Evolutionary conservation across 2,113 vertebrate species (phyloP).

Genomic region (Hyperoodon ampullatus): DNA sequence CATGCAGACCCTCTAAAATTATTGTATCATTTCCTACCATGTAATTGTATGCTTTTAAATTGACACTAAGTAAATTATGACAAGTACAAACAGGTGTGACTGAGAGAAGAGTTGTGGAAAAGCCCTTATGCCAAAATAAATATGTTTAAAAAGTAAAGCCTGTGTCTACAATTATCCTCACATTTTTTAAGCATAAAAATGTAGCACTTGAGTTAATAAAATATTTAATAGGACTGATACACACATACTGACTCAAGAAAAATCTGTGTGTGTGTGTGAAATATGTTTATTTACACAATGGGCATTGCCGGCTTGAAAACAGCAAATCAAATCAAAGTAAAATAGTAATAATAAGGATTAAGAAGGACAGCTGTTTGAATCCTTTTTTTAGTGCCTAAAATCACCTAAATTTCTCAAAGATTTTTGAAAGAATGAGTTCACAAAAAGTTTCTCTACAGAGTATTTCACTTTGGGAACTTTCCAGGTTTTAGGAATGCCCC

Average conservation of each 20-base stretch:
- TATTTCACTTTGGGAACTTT: conserved; percentile 24
- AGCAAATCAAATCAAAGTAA: neutral
- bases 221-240: neutral
- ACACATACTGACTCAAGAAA: neutral
- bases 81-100: conserved; percentile 56
- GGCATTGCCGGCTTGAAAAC: neutral
- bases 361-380: neutral
- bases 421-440: neutral
- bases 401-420: neutral
- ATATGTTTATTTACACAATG: neutral
- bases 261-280: neutral
- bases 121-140: conserved; percentile 35
- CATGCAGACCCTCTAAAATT: conserved; percentile 55
- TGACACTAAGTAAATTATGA: conserved; percentile 56
- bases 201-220: neutral
- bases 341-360: neutral
- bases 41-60: conserved; percentile 68
- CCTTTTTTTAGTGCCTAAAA: neutral
- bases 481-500: conserved; percentile 6
- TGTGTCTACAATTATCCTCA: neutral
- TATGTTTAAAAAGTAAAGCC: neutral
- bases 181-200: conserved; percentile 9
- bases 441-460: neutral
- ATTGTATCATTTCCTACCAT: conserved; percentile 69
- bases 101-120: conserved; percentile 28